Base-by-base conservation (phyloP, 2,888 invertebrate species). In the Nasonovia ribisnigri region DNA sequence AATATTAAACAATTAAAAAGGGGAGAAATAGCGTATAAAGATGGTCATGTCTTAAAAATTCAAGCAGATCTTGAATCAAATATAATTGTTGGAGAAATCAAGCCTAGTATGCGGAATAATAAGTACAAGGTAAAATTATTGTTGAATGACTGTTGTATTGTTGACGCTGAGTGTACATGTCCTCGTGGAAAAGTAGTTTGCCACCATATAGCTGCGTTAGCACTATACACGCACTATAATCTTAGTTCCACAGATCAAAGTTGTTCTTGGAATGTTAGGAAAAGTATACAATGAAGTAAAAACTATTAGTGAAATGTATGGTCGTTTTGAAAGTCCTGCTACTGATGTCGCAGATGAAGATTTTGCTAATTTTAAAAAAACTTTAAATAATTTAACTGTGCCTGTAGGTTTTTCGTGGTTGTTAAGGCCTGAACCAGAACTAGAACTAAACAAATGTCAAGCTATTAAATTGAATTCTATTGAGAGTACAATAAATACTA, bases 1-100 rank as follows among this genome's bases (percentile, higher is more conserved):
- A 84, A 24, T 84, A 84, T 84, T 24, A 84, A 43, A 84, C 42
- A 84, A 84, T 84, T 84, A 24, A 84, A 42, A 43, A 84, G 42
- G 42, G 42, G 20, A 3, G 42, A 84, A 84, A 42, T 84, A 42
- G n/a, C 6, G 8, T 77, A 13, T n/a, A 77, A 77, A n/a, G n/a
- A 36, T n/a, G 77, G 77, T 77, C 77, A 77, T n/a, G 77, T 77
- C n/a, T n/a, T 77, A 36, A 29, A 77, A n/a, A 77, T 77, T n/a
- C 29, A 77, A 77, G 36, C 77, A n/a, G 77, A n/a, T 77, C 29
- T 29, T n/a, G 77, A n/a, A 11, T 77, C n/a, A 51, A 51, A 51
- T 51, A 51, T 51, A 8, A 51, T 51, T 13, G 51, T 51, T 16
- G 16, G 51, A 51, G 51, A 51, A 51, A 16, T 51, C 16, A 51